Percentiles rank a stretch among this genome's conserved stretches.
phyloP scores from a whole-genome alignment of 2,113 vertebrate genomes.

The Cavia porcellus region DNA sequence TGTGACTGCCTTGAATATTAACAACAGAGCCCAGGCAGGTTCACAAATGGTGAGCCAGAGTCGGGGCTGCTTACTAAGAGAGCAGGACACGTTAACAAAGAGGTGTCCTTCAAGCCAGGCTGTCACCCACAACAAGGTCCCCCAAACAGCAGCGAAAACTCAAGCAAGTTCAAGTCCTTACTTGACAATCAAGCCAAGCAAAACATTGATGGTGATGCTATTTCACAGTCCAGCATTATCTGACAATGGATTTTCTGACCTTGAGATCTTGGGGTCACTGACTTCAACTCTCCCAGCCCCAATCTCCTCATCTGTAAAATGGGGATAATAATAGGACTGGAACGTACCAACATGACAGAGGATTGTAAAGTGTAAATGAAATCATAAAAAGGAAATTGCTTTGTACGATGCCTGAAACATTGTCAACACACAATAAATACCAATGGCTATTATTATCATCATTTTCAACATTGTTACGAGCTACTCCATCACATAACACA shows the following conservation, averaged over 20 bases:
- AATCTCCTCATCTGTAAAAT: constrained; percentile 11
- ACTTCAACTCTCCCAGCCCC: background rate
- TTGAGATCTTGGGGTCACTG: background rate
- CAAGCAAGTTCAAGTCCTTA: background rate
- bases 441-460: background rate
- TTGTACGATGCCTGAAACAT: background rate
- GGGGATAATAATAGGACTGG: background rate
- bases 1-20: background rate
- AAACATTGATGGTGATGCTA: fast-evolving
- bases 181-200: background rate
- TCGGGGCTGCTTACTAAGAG: fast-evolving
- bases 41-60: fast-evolving
- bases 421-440: background rate
- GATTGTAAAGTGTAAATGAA: background rate
- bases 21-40: background rate
- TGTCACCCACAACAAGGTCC: background rate
- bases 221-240: fast-evolving
- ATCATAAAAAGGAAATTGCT: background rate
- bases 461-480: background rate
- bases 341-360: background rate
- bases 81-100: background rate
- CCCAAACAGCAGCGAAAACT: fast-evolving
- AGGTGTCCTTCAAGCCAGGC: background rate
- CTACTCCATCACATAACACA: background rate
- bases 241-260: background rate